phyloP scores from a whole-genome alignment of 30 jellyfish, hydroid and myxozoan genomes.

The Aurelia sp. region DNA sequence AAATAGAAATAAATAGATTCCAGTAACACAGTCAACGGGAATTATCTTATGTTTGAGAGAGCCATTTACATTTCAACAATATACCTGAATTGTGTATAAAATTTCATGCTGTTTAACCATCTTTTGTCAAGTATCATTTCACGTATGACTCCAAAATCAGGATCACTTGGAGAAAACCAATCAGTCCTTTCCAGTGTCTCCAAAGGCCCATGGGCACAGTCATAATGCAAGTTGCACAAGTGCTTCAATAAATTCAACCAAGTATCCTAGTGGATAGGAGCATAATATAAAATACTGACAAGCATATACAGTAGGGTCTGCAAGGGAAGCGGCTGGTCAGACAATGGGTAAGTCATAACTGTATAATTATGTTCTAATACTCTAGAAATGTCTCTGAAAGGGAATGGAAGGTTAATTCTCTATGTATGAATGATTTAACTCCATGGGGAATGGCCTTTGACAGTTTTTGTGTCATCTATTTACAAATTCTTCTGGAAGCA shows the following conservation, averaged over 20 bases:
- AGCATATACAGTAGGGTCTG: no score
- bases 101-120: constrained; percentile 16
- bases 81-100: background rate
- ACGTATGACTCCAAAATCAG: background rate
- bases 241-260: constrained; percentile 22
- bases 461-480: no score
- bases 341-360: no score
- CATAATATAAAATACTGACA: background rate
- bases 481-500: no score
- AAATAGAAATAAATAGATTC: background rate
- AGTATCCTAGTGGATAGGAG: background rate
- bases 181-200: no score
- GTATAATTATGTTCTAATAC: no score
- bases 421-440: no score
- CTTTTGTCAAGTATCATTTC: constrained; percentile 13
- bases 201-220: constrained; percentile 6
- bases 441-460: no score
- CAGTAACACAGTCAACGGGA: background rate
- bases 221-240: constrained; percentile 6
- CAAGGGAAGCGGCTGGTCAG: no score
- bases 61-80: background rate
- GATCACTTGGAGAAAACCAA: no score
- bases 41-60: background rate
- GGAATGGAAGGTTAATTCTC: background rate
- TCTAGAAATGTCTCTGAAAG: background rate